Conservation (phyloP, 2,113 vertebrate genomes). For the Pipa parva region DNA sequence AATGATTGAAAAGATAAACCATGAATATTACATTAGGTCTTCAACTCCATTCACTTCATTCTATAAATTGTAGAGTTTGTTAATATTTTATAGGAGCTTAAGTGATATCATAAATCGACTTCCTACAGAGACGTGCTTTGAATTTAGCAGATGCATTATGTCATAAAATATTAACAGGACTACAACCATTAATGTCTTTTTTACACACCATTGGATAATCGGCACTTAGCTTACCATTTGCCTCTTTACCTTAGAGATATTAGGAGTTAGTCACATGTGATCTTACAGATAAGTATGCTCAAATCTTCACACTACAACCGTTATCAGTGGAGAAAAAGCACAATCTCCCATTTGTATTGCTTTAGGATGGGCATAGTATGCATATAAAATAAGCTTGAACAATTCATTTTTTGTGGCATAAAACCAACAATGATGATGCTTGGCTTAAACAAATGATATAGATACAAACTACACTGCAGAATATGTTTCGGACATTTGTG, state of each 20-base stretch:
- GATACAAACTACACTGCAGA: constrained; percentile 70
- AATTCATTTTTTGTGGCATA: constrained; percentile 67
- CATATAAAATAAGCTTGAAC: constrained; percentile 62
- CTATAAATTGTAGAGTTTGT: neutral
- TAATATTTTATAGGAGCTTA: constrained; percentile 4
- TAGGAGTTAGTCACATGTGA: neutral
- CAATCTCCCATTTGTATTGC: constrained; percentile 75
- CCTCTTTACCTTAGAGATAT: neutral
- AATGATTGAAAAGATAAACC: neutral
- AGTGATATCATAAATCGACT: neutral
- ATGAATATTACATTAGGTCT: neutral
- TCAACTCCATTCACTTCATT: neutral
- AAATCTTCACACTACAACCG: constrained; percentile 63
- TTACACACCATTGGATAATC: constrained; percentile 9
- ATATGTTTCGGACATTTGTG: constrained; percentile 74
- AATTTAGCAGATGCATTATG: neutral
- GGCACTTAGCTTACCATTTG: neutral
- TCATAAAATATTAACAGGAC: constrained; percentile 8
- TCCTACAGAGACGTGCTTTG: neutral
- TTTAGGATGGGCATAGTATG: constrained; percentile 75
- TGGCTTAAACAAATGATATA: constrained; percentile 75
- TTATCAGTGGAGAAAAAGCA: constrained; percentile 65
- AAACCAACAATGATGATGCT: constrained; percentile 72
- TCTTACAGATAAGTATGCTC: constrained; percentile 51
- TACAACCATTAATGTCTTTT: constrained; percentile 37